Evolutionary conservation across 2,888 invertebrate genomes (phyloP).

Genomic region (Nemurella pictetii): DNA sequence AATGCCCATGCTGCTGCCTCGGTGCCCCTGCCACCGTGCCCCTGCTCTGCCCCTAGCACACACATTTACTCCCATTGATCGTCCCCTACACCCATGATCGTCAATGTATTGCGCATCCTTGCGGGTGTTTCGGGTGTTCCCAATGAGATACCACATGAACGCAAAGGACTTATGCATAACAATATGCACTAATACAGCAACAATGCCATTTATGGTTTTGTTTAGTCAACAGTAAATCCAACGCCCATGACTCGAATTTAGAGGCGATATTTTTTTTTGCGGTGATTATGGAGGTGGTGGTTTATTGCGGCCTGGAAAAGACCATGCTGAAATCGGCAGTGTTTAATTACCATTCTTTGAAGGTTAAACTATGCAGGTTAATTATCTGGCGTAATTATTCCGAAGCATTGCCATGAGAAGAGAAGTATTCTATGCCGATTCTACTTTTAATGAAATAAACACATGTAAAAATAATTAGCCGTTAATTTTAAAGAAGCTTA

Average conservation of each 20-base stretch:
- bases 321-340: neutral
- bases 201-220: neutral
- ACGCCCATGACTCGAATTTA: neutral
- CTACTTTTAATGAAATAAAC: neutral
- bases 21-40: neutral
- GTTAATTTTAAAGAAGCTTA: neutral
- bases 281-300: neutral
- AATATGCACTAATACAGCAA: constrained; percentile 7
- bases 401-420: neutral
- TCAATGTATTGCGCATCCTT: neutral
- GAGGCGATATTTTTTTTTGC: neutral
- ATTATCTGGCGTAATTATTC: neutral
- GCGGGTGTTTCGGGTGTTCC: neutral
- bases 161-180: constrained; percentile 22
- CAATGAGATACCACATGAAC: constrained; percentile 4
- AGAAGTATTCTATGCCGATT: neutral
- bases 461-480: neutral
- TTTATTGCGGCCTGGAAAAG: neutral
- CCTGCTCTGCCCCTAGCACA: constrained; percentile 14
- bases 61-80: constrained; percentile 32
- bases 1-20: neutral
- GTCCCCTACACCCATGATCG: constrained; percentile 3
- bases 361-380: neutral
- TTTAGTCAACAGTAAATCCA: neutral
- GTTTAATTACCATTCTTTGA: neutral